phyloP scores from a whole-genome alignment of 2,888 invertebrate genomes.

The Cordilura impudica region DNA sequence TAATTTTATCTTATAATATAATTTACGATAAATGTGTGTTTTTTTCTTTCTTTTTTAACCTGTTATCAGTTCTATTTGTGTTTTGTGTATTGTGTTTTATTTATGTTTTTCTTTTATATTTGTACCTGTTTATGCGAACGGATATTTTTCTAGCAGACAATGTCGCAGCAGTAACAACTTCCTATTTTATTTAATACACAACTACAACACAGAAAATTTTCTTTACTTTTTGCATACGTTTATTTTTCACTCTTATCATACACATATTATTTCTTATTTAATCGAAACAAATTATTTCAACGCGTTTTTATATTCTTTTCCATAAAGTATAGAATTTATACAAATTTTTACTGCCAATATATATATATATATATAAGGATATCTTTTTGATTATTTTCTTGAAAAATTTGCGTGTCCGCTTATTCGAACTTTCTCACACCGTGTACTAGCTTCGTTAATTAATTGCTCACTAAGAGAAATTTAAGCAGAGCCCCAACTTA shows the following conservation, averaged over 20 bases:
- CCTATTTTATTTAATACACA: constrained; percentile 7
- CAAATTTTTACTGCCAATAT: no score
- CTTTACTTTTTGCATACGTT: constrained; percentile 9
- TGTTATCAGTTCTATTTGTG: constrained; percentile 39
- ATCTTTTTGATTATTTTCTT: not conserved
- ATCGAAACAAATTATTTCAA: not conserved
- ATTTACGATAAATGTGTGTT: not conserved
- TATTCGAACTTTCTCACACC: constrained; percentile 7
- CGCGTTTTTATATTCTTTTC: not conserved
- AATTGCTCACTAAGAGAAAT: constrained; percentile 37
- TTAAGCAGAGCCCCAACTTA: not conserved
- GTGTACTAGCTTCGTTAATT: constrained; percentile 16
- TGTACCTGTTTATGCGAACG: constrained; percentile 45
- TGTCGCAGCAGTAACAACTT: constrained; percentile 25
- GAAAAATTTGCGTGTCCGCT: constrained; percentile 5
- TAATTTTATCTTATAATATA: not conserved
- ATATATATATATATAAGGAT: not conserved
- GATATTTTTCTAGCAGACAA: constrained; percentile 29
- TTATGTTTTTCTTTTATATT: constrained; percentile 5
- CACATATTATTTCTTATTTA: constrained; percentile 6
- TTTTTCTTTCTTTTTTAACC: constrained; percentile 6
- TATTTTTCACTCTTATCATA: not conserved
- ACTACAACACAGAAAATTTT: constrained; percentile 5
- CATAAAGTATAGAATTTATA: not conserved
- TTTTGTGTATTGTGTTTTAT: not conserved